phyloP scores from a whole-genome alignment of 2,888 invertebrate species.

The Xylota segnis region DNA sequence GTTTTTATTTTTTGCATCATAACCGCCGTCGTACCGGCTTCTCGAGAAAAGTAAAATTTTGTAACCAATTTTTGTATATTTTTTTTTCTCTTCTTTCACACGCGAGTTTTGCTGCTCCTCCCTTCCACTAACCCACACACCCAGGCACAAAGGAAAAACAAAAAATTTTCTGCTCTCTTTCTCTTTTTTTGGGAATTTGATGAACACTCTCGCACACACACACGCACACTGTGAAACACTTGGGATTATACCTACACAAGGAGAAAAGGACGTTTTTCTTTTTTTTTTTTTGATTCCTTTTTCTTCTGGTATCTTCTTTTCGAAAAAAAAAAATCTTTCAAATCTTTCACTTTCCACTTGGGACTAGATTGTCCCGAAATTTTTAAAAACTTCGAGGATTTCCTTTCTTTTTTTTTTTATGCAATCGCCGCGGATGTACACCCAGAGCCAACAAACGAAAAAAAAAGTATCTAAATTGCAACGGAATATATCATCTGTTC shows the following conservation, averaged over 20 bases:
- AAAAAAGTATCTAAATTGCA: slow-evolving; percentile 57
- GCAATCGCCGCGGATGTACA: slow-evolving; percentile 32
- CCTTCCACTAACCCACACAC: slow-evolving; percentile 13
- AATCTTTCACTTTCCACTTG: not conserved
- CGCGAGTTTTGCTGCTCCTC: slow-evolving; percentile 14
- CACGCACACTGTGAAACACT: slow-evolving; percentile 52
- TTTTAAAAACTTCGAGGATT: slow-evolving; percentile 2
- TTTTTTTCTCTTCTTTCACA: slow-evolving; percentile 32
- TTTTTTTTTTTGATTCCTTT: slow-evolving; percentile 12
- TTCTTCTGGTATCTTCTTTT: slow-evolving; percentile 7
- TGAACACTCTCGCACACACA: slow-evolving; percentile 14
- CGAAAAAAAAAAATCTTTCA: not conserved
- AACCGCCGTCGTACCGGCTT: slow-evolving; percentile 50
- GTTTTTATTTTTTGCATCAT: slow-evolving; percentile 1
- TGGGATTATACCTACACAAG: slow-evolving; percentile 73
- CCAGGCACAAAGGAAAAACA: not conserved
- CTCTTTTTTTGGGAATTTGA: slow-evolving; percentile 56
- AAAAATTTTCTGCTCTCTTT: slow-evolving; percentile 67
- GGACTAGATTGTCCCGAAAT: slow-evolving; percentile 35
- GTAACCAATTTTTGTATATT: slow-evolving; percentile 30
- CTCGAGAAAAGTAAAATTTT: slow-evolving; percentile 39
- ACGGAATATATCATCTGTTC: slow-evolving; percentile 64
- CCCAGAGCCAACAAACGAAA: slow-evolving; percentile 8
- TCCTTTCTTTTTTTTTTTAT: slow-evolving; percentile 35
- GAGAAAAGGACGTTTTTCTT: slow-evolving; percentile 65